These are phyloP conservation scores for Anoplophora glabripennis DNA, from an alignment of 1,140 invertebrate species.

Conservation along the genomic window DNA sequence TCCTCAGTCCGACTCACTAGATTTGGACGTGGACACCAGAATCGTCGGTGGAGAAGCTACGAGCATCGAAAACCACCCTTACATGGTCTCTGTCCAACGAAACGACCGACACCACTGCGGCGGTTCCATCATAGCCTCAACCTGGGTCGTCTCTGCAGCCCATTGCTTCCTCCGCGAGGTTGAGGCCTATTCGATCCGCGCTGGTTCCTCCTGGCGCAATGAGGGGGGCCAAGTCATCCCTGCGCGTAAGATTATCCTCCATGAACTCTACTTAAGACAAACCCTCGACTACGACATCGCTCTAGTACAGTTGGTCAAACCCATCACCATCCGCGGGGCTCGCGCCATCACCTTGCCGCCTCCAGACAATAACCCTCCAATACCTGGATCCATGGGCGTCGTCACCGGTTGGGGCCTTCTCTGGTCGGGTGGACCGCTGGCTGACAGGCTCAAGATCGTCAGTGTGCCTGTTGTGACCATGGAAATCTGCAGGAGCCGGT, in stretches of 20 bases:
- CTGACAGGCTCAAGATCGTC: slow-evolving; percentile 37
- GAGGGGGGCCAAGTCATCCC: slow-evolving; percentile 43
- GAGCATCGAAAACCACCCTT: too few relatives aligned
- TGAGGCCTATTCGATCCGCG: not conserved
- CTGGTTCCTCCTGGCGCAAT: slow-evolving; percentile 37
- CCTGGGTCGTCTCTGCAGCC: too few relatives aligned
- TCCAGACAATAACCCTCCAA: not conserved
- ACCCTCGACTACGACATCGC: slow-evolving; percentile 56
- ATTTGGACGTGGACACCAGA: too few relatives aligned
- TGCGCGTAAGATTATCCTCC: slow-evolving; percentile 40
- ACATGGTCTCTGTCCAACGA: too few relatives aligned
- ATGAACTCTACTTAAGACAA: slow-evolving; percentile 46
- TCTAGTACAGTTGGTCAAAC: slow-evolving; percentile 46
- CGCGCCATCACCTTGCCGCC: slow-evolving; percentile 8
- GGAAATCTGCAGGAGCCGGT: slow-evolving; percentile 32
- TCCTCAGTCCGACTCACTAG: too few relatives aligned
- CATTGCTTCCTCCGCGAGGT: too few relatives aligned
- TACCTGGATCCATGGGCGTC: slow-evolving; percentile 28
- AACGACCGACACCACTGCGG: too few relatives aligned
- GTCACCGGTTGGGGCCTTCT: slow-evolving; percentile 60
- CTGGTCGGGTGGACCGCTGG: slow-evolving; percentile 6
- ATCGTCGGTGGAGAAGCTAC: too few relatives aligned
- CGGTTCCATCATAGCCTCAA: too few relatives aligned
- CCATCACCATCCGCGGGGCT: not conserved
- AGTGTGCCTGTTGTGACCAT: slow-evolving; percentile 41